These are phyloP conservation scores for Porites lutea DNA, from an alignment of 64 coral and sea anemone species.

Conservation along the genomic window DNA sequence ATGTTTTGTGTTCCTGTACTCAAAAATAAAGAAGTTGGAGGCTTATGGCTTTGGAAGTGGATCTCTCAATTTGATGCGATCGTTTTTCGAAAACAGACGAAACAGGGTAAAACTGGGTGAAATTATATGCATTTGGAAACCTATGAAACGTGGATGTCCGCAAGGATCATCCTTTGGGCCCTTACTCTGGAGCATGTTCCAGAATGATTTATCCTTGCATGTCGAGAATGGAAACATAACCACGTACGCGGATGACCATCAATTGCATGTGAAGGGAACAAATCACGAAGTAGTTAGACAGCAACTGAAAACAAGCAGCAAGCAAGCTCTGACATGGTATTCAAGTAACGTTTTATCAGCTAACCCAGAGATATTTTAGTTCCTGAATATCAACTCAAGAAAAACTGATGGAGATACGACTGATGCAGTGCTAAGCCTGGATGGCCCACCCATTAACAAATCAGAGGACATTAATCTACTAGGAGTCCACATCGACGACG, in stretches of 20 bases:
- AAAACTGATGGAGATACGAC: too few relatives aligned
- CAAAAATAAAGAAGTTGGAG: slow-evolving; percentile 30
- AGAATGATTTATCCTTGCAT: slow-evolving; percentile 12
- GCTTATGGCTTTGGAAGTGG: not conserved
- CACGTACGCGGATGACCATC: slow-evolving; percentile 32
- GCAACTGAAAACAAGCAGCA: too few relatives aligned
- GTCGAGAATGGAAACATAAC: slow-evolving; percentile 1
- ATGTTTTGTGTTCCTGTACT: too few relatives aligned
- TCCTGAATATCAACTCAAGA: too few relatives aligned
- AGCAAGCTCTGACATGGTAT: too few relatives aligned
- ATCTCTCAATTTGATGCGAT: not conserved
- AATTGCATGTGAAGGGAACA: not conserved
- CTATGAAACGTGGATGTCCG: slow-evolving; percentile 12
- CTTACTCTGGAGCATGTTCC: slow-evolving; percentile 26
- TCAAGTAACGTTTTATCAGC: too few relatives aligned
- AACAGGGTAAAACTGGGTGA: not conserved
- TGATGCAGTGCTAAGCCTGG: too few relatives aligned
- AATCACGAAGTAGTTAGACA: too few relatives aligned
- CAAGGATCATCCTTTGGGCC: not conserved
- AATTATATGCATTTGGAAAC: not conserved
- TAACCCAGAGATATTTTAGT: too few relatives aligned
- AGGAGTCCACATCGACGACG: too few relatives aligned
- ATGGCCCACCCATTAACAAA: too few relatives aligned
- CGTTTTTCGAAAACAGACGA: slow-evolving; percentile 11
- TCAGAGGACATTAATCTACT: too few relatives aligned